Evolutionary conservation across 2,797 vertebrate species (phyloP).

Genomic region (Argentina silus): DNA sequence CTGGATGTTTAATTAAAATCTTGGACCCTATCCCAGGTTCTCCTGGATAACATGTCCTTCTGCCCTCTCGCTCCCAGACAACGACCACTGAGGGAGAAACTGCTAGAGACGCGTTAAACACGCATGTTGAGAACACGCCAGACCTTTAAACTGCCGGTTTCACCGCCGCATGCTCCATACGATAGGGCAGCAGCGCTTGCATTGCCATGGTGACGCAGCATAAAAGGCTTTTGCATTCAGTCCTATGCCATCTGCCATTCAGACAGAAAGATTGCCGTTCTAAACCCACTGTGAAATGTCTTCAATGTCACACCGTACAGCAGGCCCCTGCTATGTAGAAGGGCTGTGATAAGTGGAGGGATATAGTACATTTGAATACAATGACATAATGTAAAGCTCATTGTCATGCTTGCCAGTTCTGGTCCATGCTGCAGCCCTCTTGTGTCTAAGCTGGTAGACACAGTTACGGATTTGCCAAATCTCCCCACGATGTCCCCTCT

Average conservation of each 20-base stretch:
- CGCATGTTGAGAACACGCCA: background rate
- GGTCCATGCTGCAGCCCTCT: constrained; percentile 58
- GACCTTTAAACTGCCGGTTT: background rate
- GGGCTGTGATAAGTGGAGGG: constrained; percentile 62
- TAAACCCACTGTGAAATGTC: constrained; percentile 62
- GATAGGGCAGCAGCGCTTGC: constrained; percentile 17
- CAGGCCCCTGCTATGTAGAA: constrained; percentile 16
- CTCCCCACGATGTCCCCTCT: constrained; percentile 68
- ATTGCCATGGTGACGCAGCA: constrained; percentile 41
- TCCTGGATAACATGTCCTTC: constrained; percentile 3
- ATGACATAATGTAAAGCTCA: constrained; percentile 73
- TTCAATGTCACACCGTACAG: constrained; percentile 57
- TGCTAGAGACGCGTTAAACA: background rate
- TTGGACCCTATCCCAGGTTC: constrained; percentile 40
- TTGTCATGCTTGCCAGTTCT: constrained; percentile 71
- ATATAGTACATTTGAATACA: constrained; percentile 73
- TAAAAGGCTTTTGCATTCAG: constrained; percentile 33
- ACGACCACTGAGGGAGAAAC: background rate
- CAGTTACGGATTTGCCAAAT: constrained; percentile 75
- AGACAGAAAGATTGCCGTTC: constrained; percentile 47
- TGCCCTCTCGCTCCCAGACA: constrained; percentile 10
- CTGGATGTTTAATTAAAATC: constrained; percentile 52
- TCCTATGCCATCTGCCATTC: constrained; percentile 61
- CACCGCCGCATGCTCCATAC: background rate
- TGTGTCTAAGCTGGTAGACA: constrained; percentile 72